These are phyloP conservation scores for Chondrilla cf. caribensis DNA, from an alignment of 37 sponge, comb jelly and placozoan genomes.

Conservation along the genomic window DNA sequence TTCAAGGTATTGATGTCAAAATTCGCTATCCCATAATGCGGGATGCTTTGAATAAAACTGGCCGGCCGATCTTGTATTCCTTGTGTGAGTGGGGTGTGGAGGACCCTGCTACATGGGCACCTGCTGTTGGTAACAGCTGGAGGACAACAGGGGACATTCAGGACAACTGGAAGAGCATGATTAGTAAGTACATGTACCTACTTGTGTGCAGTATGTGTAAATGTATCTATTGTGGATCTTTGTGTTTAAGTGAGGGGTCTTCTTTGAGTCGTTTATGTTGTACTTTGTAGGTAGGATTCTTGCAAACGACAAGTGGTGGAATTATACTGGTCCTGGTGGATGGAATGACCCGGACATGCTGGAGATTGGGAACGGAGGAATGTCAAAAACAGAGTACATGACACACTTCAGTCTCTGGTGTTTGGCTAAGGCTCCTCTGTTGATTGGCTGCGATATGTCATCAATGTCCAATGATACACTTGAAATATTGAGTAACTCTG, in stretches of 20 bases:
- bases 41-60: conserved; percentile 75
- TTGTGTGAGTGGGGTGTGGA: conserved; percentile 83
- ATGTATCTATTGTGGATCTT: not conserved
- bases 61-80: conserved; percentile 76
- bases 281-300: conserved; percentile 43
- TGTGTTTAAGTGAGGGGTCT: not conserved
- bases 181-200: conserved; percentile 25
- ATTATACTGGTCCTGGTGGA: conserved; percentile 70
- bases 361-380: conserved; percentile 81
- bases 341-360: conserved; percentile 93
- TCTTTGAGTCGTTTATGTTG: not conserved
- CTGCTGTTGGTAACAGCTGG: conserved; percentile 84
- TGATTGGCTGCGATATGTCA: conserved; percentile 76
- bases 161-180: conserved; percentile 59
- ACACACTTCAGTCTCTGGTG: conserved; percentile 90
- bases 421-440: conserved; percentile 79
- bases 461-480: conserved; percentile 57
- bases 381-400: conserved; percentile 62
- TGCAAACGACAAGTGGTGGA: conserved; percentile 53
- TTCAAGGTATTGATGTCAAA: conserved; percentile 25
- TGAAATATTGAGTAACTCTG: conserved; percentile 77
- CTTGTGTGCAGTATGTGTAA: not conserved
- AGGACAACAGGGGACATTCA: conserved; percentile 79
- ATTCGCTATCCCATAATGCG: conserved; percentile 73
- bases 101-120: conserved; percentile 73